Evolutionary conservation across 2,113 vertebrate species (phyloP), one percentile per base, ranked within the genome.

Genomic region (Clarias magur): DNA sequence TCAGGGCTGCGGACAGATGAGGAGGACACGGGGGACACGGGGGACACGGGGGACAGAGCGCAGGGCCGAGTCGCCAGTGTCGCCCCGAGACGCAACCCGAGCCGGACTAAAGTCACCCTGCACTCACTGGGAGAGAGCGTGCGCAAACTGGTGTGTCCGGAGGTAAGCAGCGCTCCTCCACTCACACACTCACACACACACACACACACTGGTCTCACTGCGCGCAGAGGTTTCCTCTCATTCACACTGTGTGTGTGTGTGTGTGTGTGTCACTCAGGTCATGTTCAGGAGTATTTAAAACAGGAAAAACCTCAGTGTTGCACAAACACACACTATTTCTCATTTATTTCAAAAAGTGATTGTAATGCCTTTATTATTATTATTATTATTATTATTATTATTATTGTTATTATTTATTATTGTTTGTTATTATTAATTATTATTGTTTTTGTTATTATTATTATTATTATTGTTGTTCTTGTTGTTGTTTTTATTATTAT

Each of bases 81-180:
- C 86, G 89, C 91, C 72, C 97, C 95, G 59, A 96, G 93, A 78
- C 96, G 96, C 88, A 97, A 96, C 93, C 96, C 94, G 0, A 96
- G 95, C 93, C 95, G 96, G 90, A 95, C 93, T 90, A 96, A 97
- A 94, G 97, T 99, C 91, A 99, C 97, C 87, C 96, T 99, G 88
- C 97, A 99, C 84, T 97, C 97, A 6, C 93, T 99, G 88, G 97
- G 97, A 16, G 97, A 98, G 88, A 99, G 98, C 93, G 96, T 99
- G 92, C 96, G 97, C 90, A 99, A 98, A 94, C 92, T 99, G 89
- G 95, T 97, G 78, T 98, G 97, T 89, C 98, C 98, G 0, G 97
- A 98, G 96, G 98, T 99, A 95, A 97, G 94, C 92, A 13, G 0
- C 79, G 12, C 16, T 23, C 38, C n/a, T 56, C 48, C 10, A 17